Evolutionary conservation across 2,888 invertebrate species (phyloP), one percentile per base, ranked within the genome.

Genomic region (Periphyllus acericola): DNA sequence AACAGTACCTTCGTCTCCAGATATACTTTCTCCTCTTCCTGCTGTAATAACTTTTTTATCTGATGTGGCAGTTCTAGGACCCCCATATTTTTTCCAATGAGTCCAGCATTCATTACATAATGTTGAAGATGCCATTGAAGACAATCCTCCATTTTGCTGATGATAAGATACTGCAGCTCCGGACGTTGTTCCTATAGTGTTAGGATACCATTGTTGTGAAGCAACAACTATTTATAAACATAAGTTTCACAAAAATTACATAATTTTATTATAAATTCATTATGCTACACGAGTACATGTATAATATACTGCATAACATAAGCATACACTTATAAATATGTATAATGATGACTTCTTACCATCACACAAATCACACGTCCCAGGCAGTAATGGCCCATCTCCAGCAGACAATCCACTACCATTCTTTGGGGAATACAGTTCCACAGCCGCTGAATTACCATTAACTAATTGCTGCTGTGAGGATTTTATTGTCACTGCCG

Each of bases 71-170:
- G 95, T 95, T 93, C 98, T 98, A 83, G 99, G 94, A 89, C 99
- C 99, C 89, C 99, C 99, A 92, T 98, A 98, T 92, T 98, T 98
- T 92, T 99, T 99, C 99, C 99, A 99, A 92, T 98, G 98, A 89
- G 94, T 94, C 98, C 98, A 99, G 92, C 99, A 99, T 29, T 94
- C 93, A 90, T 96, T 96, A 92, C 99, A 99, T 89, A 99, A 93
- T 90, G 98, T 95, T 92, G 60, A 75, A 0, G 83, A 55, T 4
- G 25, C 32, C 1, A 36, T 34, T 40, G 82, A 55, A 83, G 83
- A 55, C 11, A 74, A 36, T 36, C 83, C 82, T 66, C 83, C 84
- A 46, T 84, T 84, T 76, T 84, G 84, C 17, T 84, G 83, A 55
- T 83, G 75, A 76, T 84, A 76, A 14, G 75, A 76, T 40, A 75